phyloP scores from a whole-genome alignment of 2,113 vertebrate genomes.

The Elephantulus edwardii region DNA sequence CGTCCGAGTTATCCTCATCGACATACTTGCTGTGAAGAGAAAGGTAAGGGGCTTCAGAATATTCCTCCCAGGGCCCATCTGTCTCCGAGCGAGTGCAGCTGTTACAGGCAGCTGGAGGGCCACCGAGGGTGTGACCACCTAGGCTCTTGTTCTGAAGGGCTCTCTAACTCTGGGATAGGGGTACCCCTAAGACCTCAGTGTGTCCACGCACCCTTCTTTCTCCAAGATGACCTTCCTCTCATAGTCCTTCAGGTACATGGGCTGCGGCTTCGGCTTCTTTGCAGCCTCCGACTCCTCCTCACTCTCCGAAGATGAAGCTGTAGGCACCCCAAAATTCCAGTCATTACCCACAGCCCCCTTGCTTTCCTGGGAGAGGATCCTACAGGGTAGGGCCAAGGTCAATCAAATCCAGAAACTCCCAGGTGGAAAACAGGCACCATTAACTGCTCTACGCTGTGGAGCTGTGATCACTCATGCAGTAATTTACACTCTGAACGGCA shows the following conservation, averaged over 20 bases:
- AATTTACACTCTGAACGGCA: neutral
- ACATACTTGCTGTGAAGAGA: constrained; percentile 88
- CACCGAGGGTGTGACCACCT: neutral
- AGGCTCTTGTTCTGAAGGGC: neutral
- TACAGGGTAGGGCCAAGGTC: neutral
- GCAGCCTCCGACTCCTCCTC: neutral
- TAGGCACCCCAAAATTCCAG: neutral
- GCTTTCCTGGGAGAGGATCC: neutral
- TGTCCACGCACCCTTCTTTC: constrained; percentile 88
- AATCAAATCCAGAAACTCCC: neutral
- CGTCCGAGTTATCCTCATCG: constrained; percentile 88
- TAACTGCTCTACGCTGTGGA: too few species aligned
- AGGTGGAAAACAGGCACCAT: neutral
- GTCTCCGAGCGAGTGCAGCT: neutral
- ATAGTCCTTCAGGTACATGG: constrained; percentile 94
- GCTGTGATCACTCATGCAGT: neutral
- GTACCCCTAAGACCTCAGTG: neutral
- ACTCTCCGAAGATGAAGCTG: constrained; percentile 34
- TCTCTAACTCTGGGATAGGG: neutral
- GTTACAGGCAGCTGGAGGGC: neutral
- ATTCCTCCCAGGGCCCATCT: neutral
- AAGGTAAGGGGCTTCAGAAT: neutral
- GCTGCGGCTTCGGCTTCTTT: constrained; percentile 82
- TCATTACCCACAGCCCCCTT: neutral
- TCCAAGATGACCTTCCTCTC: constrained; percentile 93